Evolutionary conservation across 1,140 invertebrate genomes (phyloP), one percentile per base, ranked within the genome.

Genomic region (Centruroides vittatus): DNA sequence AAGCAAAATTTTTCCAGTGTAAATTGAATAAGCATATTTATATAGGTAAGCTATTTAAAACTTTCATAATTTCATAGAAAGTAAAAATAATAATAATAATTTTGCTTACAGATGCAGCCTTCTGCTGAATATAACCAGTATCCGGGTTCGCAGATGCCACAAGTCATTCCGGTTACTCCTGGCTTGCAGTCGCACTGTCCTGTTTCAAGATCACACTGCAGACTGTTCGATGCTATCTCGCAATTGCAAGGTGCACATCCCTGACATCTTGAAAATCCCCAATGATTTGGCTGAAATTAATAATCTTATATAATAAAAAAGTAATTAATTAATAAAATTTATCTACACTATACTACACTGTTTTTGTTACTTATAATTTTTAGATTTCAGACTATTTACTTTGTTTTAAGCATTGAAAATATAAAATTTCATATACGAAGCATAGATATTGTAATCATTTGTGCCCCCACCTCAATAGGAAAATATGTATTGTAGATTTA

Each of bases 51-150:
- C 2, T 23, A 23, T 23, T 23, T 23, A 23, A 23, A 23, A 23
- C 23, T 23, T 23, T 23, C 23, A 23, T 23, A 23, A 2, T 23
- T 23, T 23, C 23, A 23, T 23, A 23, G 23, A 23, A 23, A 23
- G 2, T 23, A 23, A 23, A 23, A 23, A 23, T 23, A 23, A 23
- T 12, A 51, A 36, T 47, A 64, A 4, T 34, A 23, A 41, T 47
- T 53, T 59, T 62, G 82, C 82, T 82, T 78, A 92, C 89, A 85
- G 64, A 83, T 79, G 72, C 95, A 99, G 58, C 95, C 96, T 0
- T 84, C 77, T 0, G 77, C 72, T 3, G 83, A 82, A 71, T 93
- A 97, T 70, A 97, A 89, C 93, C 93, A 99, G 71, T 84, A 96
- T 35, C 94, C 94, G 41, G 86, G 79, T 13, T 83, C 79, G 71